Base-by-base conservation (phyloP, 2,888 invertebrate genomes). In the Tricholauxania praeusta region DNA sequence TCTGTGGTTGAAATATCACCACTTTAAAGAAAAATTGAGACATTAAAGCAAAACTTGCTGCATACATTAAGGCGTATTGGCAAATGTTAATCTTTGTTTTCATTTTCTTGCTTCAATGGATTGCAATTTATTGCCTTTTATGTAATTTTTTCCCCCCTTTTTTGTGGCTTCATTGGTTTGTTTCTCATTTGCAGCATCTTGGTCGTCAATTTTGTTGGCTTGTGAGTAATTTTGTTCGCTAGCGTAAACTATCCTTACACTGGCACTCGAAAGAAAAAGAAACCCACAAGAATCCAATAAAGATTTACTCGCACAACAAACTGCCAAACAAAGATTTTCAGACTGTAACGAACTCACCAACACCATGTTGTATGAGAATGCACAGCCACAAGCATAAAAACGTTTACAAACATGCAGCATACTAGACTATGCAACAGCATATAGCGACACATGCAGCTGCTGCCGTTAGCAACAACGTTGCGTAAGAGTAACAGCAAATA, bases 181-280 rank as follows among this genome's bases (percentile, higher is more conserved):
- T 70, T 62, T 32, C 39, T 52, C 47, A 70, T 70, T 70, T 70
- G 70, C 52, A 39, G 19, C 48, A 14, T 14, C 59, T 60, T 60
- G 60, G n/a, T 28, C 12, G 32, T 60, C n/a, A 32, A 60, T 60
- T 12, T 39, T 60, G 19, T 39, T 14, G 22, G 12, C 59, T 22
- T 59, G 32, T 7, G 57, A 60, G 63, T 32, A 64, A 15, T 22
- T 67, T 72, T 72, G 59, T 7, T 17, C 66, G 59, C 78, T 74
- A 78, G 78, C 79, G 81, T 79, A 78, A 59, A 57, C 12, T 12
- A 49, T n/a, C 28, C 72, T 47, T 22, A 19, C 59, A 72, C 71
- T 73, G 77, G 76, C 75, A 75, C 15, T 10, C 10, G 8, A 39
- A 39, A 39, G 39, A 39, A 39, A 12, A 10, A 22, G 59, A 19